These are phyloP conservation scores for Apteryx mantelli DNA, from an alignment of 2,113 vertebrate species.

Conservation along the genomic window DNA sequence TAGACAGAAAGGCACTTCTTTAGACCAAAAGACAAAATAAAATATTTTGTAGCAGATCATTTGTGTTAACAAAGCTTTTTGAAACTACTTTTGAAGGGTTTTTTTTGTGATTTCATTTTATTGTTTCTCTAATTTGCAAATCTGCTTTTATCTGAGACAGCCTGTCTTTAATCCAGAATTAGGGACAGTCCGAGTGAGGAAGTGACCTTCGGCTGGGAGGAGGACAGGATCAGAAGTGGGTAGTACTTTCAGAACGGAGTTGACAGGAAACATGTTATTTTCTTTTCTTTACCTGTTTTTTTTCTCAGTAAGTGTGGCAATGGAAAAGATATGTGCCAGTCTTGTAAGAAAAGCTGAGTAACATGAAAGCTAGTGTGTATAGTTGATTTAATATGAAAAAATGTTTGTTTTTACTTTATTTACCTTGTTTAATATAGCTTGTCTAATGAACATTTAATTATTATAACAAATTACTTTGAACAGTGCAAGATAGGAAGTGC, in stretches of 20 bases:
- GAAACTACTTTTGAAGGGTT: not conserved
- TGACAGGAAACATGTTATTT: not conserved
- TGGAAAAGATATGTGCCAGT: not conserved
- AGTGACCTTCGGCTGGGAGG: not conserved
- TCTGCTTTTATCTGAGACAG: not conserved
- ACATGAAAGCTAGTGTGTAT: not conserved
- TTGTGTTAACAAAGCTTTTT: not conserved
- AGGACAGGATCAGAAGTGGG: not conserved
- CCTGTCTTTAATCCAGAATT: not conserved
- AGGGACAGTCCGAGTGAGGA: not conserved
- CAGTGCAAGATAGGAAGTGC: not conserved
- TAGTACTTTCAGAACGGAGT: not conserved
- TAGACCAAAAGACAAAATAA: not conserved
- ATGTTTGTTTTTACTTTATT: not conserved
- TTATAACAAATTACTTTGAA: not conserved
- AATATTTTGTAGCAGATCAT: not conserved
- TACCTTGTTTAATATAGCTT: not conserved
- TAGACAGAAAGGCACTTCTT: not conserved
- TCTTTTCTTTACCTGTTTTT: not conserved
- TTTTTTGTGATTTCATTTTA: not conserved
- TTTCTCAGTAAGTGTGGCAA: not conserved
- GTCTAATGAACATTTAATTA: not conserved
- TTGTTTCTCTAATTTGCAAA: not conserved
- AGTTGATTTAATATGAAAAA: not conserved
- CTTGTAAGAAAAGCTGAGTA: not conserved